Evolutionary conservation across 1,140 invertebrate genomes (phyloP), one percentile per base, ranked within the genome.

Genomic region (Dinoponera quadriceps): DNA sequence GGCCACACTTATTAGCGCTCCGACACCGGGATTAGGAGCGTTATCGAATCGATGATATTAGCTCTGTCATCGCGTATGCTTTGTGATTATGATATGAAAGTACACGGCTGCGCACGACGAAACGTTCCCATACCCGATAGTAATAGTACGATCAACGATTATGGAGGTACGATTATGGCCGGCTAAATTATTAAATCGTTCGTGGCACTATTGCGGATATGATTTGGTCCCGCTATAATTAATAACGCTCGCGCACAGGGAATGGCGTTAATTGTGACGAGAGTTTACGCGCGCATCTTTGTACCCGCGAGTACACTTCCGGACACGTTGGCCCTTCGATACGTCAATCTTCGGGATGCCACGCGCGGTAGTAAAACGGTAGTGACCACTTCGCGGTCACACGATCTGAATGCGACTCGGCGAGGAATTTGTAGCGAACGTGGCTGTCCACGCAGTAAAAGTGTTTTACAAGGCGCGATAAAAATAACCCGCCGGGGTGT

Each of bases 131-230:
- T 44, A 11, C 0, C 48, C 48, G 16, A 38, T 25, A 13, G 29
- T 33, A n/a, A n/a, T n/a, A 14, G 18, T 71, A 69, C 29, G 11
- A 69, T 80, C 25, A 80, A n/a, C 22, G n/a, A 77, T 77, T 29
- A 38, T 55, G 27, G 69, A 22, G 22, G 29, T 57, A 48, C 14
- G 65, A 80, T 69, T 57, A 69, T 27, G n/a, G 25, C 14, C 13
- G 7, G 25, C 0, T 71, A 80, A 80, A 80, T 80, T 69, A 59
- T 80, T 80, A 69, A 80, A 69, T 80, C 66, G 63, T 55, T 77
- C 22, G 33, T 14, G 65, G 51, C 18, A 71, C 71, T 69, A 80
- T 71, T 57, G 33, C 33, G 66, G 51, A 80, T 80, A 18, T 59
- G 75, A 80, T 80, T 80, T 29, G 51, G 33, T 2, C 16, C 25